Conservation (phyloP, 1,140 invertebrate species). For the Telenomus remus region DNA sequence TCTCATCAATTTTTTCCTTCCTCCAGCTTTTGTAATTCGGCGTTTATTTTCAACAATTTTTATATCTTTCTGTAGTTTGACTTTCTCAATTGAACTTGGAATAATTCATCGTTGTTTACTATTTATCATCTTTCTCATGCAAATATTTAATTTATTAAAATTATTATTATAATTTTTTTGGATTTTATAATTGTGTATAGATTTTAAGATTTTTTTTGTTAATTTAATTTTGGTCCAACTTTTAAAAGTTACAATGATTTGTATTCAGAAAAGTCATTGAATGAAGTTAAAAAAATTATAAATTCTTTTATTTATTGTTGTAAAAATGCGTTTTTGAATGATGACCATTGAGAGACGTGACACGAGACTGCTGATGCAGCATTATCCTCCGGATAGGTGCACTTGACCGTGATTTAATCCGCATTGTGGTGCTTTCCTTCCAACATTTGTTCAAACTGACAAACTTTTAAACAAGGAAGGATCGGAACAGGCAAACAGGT, state of each 20-base stretch:
- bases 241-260: too few relatives aligned
- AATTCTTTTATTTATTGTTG: too few relatives aligned
- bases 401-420: conserved; percentile 40
- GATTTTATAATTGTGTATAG: too few relatives aligned
- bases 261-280: too few relatives aligned
- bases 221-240: too few relatives aligned
- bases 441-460: background rate
- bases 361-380: conserved; percentile 7
- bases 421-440: conserved; percentile 15
- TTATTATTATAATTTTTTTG: too few relatives aligned
- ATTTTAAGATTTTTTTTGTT: too few relatives aligned
- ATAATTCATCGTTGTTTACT: too few relatives aligned
- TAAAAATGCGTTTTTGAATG: conserved; percentile 11
- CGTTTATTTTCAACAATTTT: background rate
- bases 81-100: background rate
- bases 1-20: background rate
- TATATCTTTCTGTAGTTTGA: background rate
- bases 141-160: too few relatives aligned
- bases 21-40: too few relatives aligned
- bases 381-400: conserved; percentile 15
- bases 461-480: conserved; percentile 5
- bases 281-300: too few relatives aligned
- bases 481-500: background rate
- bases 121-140: too few relatives aligned
- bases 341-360: conserved; percentile 25